Evolutionary conservation across 2,888 invertebrate genomes (phyloP), one percentile per base, ranked within the genome.

Genomic region (Caenorhabditis sinica): DNA sequence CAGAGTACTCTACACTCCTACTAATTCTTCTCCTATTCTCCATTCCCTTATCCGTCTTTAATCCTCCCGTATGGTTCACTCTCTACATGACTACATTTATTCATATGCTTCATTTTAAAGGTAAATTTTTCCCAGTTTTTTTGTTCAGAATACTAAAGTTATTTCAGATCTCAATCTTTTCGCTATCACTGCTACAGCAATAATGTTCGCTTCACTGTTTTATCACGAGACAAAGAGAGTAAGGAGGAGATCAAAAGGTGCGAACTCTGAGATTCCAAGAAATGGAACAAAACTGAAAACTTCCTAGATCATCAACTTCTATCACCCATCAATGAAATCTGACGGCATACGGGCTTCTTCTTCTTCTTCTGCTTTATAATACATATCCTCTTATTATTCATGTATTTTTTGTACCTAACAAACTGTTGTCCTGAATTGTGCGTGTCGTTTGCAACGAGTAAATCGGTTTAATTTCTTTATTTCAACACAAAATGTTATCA

Each of bases 31-130:
- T 65, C 43, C 43, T 36, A 8, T 6, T 51, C 15, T 75, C 74
- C 13, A 66, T 75, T 20, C 74, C 74, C 17, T 23, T 75, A 15
- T 56, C 74, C 15, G 74, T 75, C 9, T 15, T 75, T 15, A 56
- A 66, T 58, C 75, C 75, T 15, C 45, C 75, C 0, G 45, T 75
- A 23, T 75, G 75, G 75, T 75, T 66, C 30, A 56, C 66, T 15
- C 33, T 75, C 17, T 75, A 45, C 30, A 75, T 75, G 75, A 75
- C 75, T 15, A 58, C 66, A 3, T 66, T 75, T 58, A 58, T 75
- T 30, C 75, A 75, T 28, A 45, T 75, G 66, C 51, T 75, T n/a
- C 15, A 51, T 30, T 75, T 75, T 11, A 66, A 66, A 66, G 58
- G 75, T 75, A n/a, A n/a, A n/a, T n/a, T n/a, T n/a, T n/a, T n/a